These are phyloP conservation scores for Scaptomyza montana DNA, from an alignment of 1,140 invertebrate species.

Conservation along the genomic window DNA sequence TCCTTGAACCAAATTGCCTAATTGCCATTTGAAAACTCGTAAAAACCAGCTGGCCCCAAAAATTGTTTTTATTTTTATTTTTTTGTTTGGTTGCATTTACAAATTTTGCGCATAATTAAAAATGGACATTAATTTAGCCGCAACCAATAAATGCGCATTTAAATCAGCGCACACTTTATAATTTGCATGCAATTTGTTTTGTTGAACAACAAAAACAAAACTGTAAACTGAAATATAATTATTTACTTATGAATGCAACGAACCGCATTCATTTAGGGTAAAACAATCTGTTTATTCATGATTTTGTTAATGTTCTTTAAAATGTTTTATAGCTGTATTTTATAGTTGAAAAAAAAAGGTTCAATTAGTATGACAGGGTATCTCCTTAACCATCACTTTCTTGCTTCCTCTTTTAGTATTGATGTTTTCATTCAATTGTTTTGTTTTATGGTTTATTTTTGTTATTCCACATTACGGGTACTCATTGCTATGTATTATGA, in stretches of 20 bases:
- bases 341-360: no score
- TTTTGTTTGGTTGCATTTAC: no score
- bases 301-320: no score
- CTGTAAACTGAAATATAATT: slow-evolving; percentile 4
- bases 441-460: slow-evolving; percentile 9
- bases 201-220: not conserved
- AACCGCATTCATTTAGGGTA: no score
- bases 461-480: slow-evolving; percentile 1
- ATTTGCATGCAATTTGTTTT: slow-evolving; percentile 5
- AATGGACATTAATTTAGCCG: slow-evolving; percentile 52
- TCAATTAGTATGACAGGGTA: not conserved
- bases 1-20: slow-evolving; percentile 15
- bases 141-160: slow-evolving; percentile 44
- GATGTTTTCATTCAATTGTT: slow-evolving; percentile 28
- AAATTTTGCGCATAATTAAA: slow-evolving; percentile 46
- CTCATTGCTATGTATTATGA: slow-evolving; percentile 25
- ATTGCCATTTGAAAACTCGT: slow-evolving; percentile 27
- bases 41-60: slow-evolving; percentile 18
- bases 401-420: not conserved
- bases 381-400: not conserved
- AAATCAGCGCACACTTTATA: slow-evolving; percentile 32
- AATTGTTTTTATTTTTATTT: no score
- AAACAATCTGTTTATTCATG: no score
- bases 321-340: not conserved
- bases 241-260: slow-evolving; percentile 5